Evolutionary conservation across 2,797 vertebrate genomes (phyloP).

Genomic region (Helarctos malayanus): DNA sequence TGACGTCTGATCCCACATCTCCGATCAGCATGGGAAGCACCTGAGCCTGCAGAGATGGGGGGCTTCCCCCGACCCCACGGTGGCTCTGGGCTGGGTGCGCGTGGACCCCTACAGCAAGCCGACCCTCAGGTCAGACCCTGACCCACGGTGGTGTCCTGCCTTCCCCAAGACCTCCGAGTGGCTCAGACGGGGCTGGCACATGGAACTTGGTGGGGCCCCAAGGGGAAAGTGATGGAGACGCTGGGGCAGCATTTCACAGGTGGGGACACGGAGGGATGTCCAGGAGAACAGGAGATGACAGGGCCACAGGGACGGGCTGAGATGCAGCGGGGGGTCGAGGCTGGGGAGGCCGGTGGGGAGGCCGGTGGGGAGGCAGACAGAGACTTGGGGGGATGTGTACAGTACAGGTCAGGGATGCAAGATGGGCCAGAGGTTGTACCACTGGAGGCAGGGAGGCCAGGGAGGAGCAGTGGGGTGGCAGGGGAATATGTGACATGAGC

Average conservation of each 20-base stretch:
- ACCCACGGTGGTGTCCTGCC: accelerated
- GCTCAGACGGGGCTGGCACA: not conserved
- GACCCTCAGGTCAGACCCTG: accelerated
- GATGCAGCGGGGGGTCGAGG: not conserved
- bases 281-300: not conserved
- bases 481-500: accelerated
- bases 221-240: not conserved
- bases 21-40: not conserved
- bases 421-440: not conserved
- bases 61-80: not conserved
- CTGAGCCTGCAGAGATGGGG: not conserved
- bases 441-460: not conserved
- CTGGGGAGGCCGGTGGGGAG: too few relatives aligned
- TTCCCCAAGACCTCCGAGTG: not conserved
- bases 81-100: accelerated
- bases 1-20: not conserved
- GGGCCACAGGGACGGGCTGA: not conserved
- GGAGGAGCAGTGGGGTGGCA: not conserved
- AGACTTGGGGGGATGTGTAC: too few relatives aligned
- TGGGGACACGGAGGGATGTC: not conserved
- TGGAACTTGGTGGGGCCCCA: not conserved
- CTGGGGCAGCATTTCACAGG: not conserved
- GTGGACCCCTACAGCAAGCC: accelerated
- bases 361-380: not conserved
- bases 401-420: accelerated